These are phyloP conservation scores for Neuroscelio doddi DNA, from an alignment of 2,888 invertebrate species.

Conservation along the genomic window DNA sequence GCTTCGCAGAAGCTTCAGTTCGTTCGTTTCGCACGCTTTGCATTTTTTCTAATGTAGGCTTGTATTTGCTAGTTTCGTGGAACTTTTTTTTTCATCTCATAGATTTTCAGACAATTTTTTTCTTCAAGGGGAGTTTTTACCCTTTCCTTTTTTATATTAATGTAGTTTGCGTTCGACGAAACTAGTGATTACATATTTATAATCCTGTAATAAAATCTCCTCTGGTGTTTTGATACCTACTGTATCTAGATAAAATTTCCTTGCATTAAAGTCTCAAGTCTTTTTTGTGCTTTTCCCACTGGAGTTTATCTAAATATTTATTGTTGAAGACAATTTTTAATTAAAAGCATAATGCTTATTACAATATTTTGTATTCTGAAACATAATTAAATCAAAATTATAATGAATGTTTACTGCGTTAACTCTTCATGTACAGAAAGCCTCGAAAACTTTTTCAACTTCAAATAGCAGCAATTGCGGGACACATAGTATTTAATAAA, in stretches of 20 bases:
- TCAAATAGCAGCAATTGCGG: too few relatives aligned
- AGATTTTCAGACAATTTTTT: slow-evolving; percentile 18
- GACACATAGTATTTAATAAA: too few relatives aligned
- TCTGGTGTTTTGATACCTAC: not conserved
- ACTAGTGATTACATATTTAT: slow-evolving; percentile 29
- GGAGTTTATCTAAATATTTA: slow-evolving; percentile 23
- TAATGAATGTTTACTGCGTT: too few relatives aligned
- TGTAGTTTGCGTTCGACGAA: slow-evolving; percentile 24
- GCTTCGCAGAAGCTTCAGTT: slow-evolving; percentile 39
- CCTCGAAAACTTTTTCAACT: too few relatives aligned
- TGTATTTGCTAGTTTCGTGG: slow-evolving; percentile 50
- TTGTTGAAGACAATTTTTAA: not conserved
- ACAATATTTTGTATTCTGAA: too few relatives aligned
- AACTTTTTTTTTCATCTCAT: slow-evolving; percentile 15
- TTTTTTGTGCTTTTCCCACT: slow-evolving; percentile 34
- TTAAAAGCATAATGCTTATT: too few relatives aligned
- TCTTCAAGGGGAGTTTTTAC: slow-evolving; percentile 5
- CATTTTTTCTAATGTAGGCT: slow-evolving; percentile 39
- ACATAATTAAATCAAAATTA: too few relatives aligned
- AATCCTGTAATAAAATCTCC: slow-evolving; percentile 1
- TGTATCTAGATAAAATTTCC: not conserved
- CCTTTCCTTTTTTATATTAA: slow-evolving; percentile 9
- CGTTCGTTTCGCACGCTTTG: slow-evolving; percentile 59
- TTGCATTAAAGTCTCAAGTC: slow-evolving; percentile 31
- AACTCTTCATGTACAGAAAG: too few relatives aligned